phyloP scores from a whole-genome alignment of 2,888 invertebrate genomes.

The Phengaris arion region DNA sequence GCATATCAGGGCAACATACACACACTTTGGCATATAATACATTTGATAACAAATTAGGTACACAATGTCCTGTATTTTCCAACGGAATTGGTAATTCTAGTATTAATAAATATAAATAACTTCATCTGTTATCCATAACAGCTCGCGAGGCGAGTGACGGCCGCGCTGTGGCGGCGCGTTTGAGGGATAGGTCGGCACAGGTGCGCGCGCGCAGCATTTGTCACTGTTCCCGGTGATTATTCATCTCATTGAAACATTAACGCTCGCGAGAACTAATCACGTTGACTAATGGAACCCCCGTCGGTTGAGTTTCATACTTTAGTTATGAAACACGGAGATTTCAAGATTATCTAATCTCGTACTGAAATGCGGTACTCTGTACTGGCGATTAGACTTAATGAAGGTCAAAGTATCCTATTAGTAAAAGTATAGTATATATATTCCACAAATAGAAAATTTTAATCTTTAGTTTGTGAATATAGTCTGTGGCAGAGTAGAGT shows the following conservation, averaged over 20 bases:
- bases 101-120: constrained; percentile 75
- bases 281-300: constrained; percentile 78
- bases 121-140: constrained; percentile 63
- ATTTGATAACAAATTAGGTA: neutral
- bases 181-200: constrained; percentile 60
- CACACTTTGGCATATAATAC: too few relatives aligned
- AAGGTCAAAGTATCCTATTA: neutral
- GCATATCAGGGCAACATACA: too few relatives aligned
- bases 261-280: constrained; percentile 75
- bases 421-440: neutral
- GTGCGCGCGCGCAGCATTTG: constrained; percentile 77
- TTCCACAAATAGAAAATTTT: too few relatives aligned
- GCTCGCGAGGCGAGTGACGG: constrained; percentile 66
- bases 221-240: constrained; percentile 77
- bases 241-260: constrained; percentile 79
- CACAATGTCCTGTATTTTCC: constrained; percentile 9
- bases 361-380: neutral
- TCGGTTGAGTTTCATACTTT: constrained; percentile 71
- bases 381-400: neutral
- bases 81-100: constrained; percentile 50
- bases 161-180: constrained; percentile 54
- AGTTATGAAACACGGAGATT: constrained; percentile 24
- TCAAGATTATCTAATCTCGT: constrained; percentile 22
- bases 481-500: too few relatives aligned
- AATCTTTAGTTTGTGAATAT: too few relatives aligned